phyloP scores from a whole-genome alignment of 1,140 invertebrate species.

The Drosophila oshimai region DNA sequence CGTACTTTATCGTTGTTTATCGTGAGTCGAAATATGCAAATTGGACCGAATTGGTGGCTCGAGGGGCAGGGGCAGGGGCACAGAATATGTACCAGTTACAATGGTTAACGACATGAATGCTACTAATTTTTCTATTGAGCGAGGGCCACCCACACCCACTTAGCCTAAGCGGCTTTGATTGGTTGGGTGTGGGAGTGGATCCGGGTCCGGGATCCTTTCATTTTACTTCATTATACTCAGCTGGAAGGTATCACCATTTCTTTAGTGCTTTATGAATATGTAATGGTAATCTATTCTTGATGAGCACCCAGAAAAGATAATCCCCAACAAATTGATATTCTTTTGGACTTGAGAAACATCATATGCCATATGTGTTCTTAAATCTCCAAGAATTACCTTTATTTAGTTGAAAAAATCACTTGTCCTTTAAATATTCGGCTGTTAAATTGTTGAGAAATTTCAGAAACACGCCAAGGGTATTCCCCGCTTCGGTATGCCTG shows the following conservation, averaged over 20 bases:
- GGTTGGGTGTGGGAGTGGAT: neutral
- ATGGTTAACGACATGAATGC: constrained; percentile 77
- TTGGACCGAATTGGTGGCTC: constrained; percentile 2
- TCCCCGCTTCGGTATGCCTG: neutral
- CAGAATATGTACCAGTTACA: constrained; percentile 72
- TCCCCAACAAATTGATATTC: too few relatives aligned
- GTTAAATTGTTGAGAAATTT: too few relatives aligned
- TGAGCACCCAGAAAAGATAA: too few relatives aligned
- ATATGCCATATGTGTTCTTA: too few relatives aligned
- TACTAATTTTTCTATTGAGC: constrained; percentile 69
- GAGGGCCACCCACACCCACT: constrained; percentile 12
- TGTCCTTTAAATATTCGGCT: too few relatives aligned
- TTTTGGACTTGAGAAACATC: too few relatives aligned
- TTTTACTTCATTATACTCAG: neutral
- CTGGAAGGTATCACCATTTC: too few relatives aligned
- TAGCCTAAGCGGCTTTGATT: constrained; percentile 7
- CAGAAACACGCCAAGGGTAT: too few relatives aligned
- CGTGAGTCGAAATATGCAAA: constrained; percentile 46
- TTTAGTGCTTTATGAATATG: too few relatives aligned
- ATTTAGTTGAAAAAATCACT: too few relatives aligned
- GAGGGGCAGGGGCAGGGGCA: neutral
- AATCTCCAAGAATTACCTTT: too few relatives aligned
- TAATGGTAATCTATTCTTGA: too few relatives aligned
- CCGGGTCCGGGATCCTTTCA: neutral
- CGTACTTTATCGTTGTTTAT: constrained; percentile 36